Percentiles rank a stretch among this genome's conserved stretches.
Conservation (phyloP, 2,113 vertebrate species). For the Pelvicachromis taeniatus region DNA sequence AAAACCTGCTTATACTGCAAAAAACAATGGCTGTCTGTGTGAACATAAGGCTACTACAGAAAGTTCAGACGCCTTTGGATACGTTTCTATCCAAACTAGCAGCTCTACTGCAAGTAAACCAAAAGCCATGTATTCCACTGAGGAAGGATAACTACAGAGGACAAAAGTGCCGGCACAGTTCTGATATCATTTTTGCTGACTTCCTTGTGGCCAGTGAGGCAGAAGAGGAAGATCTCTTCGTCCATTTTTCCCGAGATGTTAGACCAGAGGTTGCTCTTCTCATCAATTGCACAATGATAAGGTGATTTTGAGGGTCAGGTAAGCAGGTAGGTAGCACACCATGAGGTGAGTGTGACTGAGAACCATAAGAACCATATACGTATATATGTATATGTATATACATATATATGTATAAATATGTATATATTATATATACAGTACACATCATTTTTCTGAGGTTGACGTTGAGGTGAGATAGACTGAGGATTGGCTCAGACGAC, state of each 20-base stretch:
- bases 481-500: slow-evolving; percentile 61
- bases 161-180: neutral
- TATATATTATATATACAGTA: slow-evolving; percentile 54
- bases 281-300: slow-evolving; percentile 41
- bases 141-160: neutral
- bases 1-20: neutral
- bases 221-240: neutral
- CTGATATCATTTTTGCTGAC: neutral
- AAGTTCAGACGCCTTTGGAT: neutral
- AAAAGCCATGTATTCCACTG: neutral
- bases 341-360: slow-evolving; percentile 52
- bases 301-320: slow-evolving; percentile 2
- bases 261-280: neutral
- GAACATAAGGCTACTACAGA: slow-evolving; percentile 38
- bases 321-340: slow-evolving; percentile 22
- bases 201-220: neutral
- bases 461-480: slow-evolving; percentile 56
- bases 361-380: slow-evolving; percentile 44
- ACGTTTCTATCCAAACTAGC: slow-evolving; percentile 15
- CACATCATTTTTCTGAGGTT: slow-evolving; percentile 59
- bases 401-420: slow-evolving; percentile 29
- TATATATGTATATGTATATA: slow-evolving; percentile 30
- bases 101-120: neutral
- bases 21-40: neutral
- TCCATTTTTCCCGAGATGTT: neutral